Percentiles rank a stretch among this genome's conserved stretches.
These are phyloP conservation scores for Pandemis corylana DNA, from an alignment of 2,888 invertebrate species.

Conservation along the genomic window DNA sequence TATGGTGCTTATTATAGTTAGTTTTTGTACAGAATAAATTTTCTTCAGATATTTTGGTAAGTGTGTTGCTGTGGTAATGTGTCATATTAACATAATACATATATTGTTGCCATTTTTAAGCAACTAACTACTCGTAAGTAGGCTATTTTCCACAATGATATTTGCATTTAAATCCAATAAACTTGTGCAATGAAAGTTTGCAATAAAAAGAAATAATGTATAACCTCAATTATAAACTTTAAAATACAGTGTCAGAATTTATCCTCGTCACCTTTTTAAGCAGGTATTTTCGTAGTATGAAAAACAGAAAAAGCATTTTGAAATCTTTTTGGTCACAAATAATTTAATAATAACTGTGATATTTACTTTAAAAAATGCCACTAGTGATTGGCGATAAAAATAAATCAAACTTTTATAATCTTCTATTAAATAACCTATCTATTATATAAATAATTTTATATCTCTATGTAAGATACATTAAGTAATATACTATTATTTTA, in stretches of 20 bases:
- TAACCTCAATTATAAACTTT: not conserved
- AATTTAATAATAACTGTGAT: slow-evolving; percentile 84
- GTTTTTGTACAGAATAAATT: slow-evolving; percentile 84
- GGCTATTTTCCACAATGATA: slow-evolving; percentile 33
- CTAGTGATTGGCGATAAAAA: slow-evolving; percentile 74
- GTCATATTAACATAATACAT: slow-evolving; percentile 47
- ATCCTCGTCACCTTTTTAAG: slow-evolving; percentile 52
- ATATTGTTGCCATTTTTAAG: slow-evolving; percentile 35
- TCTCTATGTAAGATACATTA: slow-evolving; percentile 46
- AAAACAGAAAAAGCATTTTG: slow-evolving; percentile 59
- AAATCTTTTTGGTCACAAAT: slow-evolving; percentile 78
- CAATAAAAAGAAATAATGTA: slow-evolving; percentile 12
- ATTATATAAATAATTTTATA: slow-evolving; percentile 49
- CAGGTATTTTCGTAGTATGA: slow-evolving; percentile 60
- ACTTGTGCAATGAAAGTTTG: slow-evolving; percentile 64
- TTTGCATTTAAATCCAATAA: slow-evolving; percentile 44
- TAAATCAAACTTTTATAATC: slow-evolving; percentile 62
- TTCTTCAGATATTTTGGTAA: slow-evolving; percentile 76
- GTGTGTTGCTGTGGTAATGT: slow-evolving; percentile 57
- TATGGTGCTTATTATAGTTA: slow-evolving; percentile 84
- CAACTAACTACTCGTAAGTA: slow-evolving; percentile 25
- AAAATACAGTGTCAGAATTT: not conserved
- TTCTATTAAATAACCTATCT: slow-evolving; percentile 49
- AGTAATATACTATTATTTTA: slow-evolving; percentile 52
- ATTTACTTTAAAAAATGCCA: slow-evolving; percentile 82